A percentile compares a stretch with the other conserved stretches of the same genome.
These are phyloP conservation scores for Coendou prehensilis DNA, from an alignment of 2,797 vertebrate species.

Conservation along the genomic window DNA sequence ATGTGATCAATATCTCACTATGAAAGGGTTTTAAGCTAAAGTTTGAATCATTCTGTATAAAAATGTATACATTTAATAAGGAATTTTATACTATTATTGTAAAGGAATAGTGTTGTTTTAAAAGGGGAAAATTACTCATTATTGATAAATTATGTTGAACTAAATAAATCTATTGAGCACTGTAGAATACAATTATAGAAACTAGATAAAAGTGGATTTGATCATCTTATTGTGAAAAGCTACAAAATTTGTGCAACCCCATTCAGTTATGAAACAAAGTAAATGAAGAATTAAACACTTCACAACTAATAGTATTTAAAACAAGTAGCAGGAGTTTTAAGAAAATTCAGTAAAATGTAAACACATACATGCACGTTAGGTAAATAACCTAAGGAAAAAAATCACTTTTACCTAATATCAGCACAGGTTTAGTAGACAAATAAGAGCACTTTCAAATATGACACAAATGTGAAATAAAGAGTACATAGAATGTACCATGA, in stretches of 20 bases:
- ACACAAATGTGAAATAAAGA: not conserved
- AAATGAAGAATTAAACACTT: not conserved
- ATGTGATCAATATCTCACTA: constrained; percentile 22
- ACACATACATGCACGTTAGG: not conserved
- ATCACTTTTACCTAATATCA: not conserved
- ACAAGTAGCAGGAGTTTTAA: not conserved
- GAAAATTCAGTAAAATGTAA: not conserved
- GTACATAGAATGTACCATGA: not conserved
- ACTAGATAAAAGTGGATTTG: constrained; percentile 69
- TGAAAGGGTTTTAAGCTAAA: constrained; percentile 70
- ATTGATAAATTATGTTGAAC: constrained; percentile 67
- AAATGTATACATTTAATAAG: constrained; percentile 69
- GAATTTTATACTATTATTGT: constrained; percentile 63
- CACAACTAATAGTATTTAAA: not conserved
- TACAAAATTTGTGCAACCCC: constrained; percentile 54
- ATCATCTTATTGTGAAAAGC: constrained; percentile 43
- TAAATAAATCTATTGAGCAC: constrained; percentile 26
- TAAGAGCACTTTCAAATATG: not conserved
- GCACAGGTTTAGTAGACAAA: not conserved
- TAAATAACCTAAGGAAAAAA: not conserved
- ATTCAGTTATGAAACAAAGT: not conserved
- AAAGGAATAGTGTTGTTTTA: constrained; percentile 68
- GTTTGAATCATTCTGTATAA: constrained; percentile 58
- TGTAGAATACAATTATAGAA: constrained; percentile 50
- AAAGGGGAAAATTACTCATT: constrained; percentile 69